Evolutionary conservation across 2,888 invertebrate species (phyloP).

Genomic region (Acronicta psi): DNA sequence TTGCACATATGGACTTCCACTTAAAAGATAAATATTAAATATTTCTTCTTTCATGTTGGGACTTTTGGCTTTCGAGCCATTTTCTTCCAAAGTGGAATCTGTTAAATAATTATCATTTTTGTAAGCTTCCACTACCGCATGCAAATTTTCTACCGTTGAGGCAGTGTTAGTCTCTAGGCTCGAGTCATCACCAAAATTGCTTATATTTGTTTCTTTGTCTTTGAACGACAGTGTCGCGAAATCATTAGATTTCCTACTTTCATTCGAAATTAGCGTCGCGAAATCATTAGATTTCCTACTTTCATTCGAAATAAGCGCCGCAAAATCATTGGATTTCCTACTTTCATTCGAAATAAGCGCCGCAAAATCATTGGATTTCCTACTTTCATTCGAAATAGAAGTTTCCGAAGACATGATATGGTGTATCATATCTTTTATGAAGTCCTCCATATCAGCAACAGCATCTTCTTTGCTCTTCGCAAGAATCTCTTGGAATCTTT

Average conservation of each 20-base stretch:
- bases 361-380: slow-evolving; percentile 21
- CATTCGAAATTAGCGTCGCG: slow-evolving; percentile 52
- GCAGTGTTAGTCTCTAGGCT: slow-evolving; percentile 22
- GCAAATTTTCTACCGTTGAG: slow-evolving; percentile 20
- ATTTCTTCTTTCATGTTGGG: slow-evolving; percentile 61
- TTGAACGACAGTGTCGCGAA: slow-evolving; percentile 9
- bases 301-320: slow-evolving; percentile 49
- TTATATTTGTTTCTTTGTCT: slow-evolving; percentile 34
- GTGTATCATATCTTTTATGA: slow-evolving; percentile 79
- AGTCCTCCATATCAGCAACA: slow-evolving; percentile 76
- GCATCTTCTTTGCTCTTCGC: slow-evolving; percentile 71
- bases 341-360: slow-evolving; percentile 46
- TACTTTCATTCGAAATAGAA: slow-evolving; percentile 50
- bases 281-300: slow-evolving; percentile 36
- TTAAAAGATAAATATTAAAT: slow-evolving; percentile 70
- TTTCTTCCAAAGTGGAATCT: slow-evolving; percentile 68
- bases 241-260: slow-evolving; percentile 36
- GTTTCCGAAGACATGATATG: slow-evolving; percentile 75
- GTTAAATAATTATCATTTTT: slow-evolving; percentile 74
- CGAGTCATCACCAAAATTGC: slow-evolving; percentile 25
- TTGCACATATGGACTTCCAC: slow-evolving; percentile 65
- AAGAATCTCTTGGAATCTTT: slow-evolving; percentile 76
- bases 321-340: slow-evolving; percentile 30
- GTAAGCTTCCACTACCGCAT: slow-evolving; percentile 66
- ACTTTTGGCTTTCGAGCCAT: slow-evolving; percentile 44